phyloP scores from a whole-genome alignment of 2,888 invertebrate genomes.

The Ophion costatus region DNA sequence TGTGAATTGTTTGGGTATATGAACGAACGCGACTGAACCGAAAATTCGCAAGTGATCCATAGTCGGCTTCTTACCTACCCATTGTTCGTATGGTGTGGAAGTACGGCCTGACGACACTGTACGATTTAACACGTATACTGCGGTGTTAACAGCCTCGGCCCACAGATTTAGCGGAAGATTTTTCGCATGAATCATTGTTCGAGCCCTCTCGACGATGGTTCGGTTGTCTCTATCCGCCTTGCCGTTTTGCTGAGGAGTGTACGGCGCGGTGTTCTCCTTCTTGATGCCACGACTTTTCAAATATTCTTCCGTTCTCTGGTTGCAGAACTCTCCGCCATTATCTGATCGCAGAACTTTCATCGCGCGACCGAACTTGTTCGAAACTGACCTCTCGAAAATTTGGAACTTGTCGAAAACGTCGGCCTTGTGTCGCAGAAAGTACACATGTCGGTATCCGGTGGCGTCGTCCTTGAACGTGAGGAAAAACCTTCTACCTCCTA shows the following conservation, averaged over 20 bases:
- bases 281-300: neutral
- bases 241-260: too few relatives aligned
- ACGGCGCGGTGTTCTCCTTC: too few relatives aligned
- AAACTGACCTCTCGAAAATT: neutral
- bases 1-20: neutral
- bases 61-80: too few relatives aligned
- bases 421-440: neutral
- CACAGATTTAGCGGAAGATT: too few relatives aligned
- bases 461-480: slow-evolving; percentile 2
- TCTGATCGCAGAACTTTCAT: neutral
- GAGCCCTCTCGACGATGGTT: too few relatives aligned
- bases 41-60: neutral
- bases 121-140: too few relatives aligned
- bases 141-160: too few relatives aligned
- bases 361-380: neutral
- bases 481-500: neutral
- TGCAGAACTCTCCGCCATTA: neutral
- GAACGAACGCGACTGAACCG: neutral
- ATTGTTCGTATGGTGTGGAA: too few relatives aligned
- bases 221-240: too few relatives aligned
- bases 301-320: neutral
- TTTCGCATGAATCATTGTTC: too few relatives aligned
- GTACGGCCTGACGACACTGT: too few relatives aligned
- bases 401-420: neutral
- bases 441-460: neutral